These are phyloP conservation scores for Xylophagus ater DNA, from an alignment of 2,888 invertebrate species.

Conservation along the genomic window DNA sequence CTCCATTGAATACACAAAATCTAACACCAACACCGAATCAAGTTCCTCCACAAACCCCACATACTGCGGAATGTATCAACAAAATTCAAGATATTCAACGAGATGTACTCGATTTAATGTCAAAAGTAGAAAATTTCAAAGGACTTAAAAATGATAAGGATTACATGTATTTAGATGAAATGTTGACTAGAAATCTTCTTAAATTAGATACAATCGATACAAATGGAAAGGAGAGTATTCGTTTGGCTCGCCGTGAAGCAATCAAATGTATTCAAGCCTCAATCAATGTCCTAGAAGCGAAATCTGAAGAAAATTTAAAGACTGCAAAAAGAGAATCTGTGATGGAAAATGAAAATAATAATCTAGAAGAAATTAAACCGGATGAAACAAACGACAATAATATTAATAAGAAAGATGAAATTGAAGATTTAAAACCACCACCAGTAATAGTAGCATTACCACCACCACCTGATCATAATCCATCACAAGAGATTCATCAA, in stretches of 20 bases:
- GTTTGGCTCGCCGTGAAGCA: conserved; percentile 75
- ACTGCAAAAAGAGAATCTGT: conserved; percentile 8
- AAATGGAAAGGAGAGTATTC: conserved; percentile 80
- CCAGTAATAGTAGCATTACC: too few species aligned
- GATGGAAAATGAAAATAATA: conserved; percentile 3
- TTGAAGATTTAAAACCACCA: too few species aligned
- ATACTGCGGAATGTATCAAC: conserved; percentile 56
- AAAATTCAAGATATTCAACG: conserved; percentile 69
- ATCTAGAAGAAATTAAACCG: neutral
- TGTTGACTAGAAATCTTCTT: conserved; percentile 85
- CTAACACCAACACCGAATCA: conserved; percentile 1
- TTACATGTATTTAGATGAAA: conserved; percentile 85
- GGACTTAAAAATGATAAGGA: conserved; percentile 57
- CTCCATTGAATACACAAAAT: conserved; percentile 25
- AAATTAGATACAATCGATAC: conserved; percentile 88
- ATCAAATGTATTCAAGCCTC: conserved; percentile 81
- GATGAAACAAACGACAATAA: neutral
- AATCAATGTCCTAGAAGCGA: conserved; percentile 72
- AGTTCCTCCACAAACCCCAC: conserved; percentile 33
- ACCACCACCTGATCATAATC: too few species aligned
- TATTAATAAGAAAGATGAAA: too few species aligned
- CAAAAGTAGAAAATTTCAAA: conserved; percentile 59
- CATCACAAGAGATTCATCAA: neutral
- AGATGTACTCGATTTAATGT: conserved; percentile 67
- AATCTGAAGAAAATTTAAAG: conserved; percentile 45